phyloP scores from a whole-genome alignment of 2,888 invertebrate species.

The Miltochrista miniata region DNA sequence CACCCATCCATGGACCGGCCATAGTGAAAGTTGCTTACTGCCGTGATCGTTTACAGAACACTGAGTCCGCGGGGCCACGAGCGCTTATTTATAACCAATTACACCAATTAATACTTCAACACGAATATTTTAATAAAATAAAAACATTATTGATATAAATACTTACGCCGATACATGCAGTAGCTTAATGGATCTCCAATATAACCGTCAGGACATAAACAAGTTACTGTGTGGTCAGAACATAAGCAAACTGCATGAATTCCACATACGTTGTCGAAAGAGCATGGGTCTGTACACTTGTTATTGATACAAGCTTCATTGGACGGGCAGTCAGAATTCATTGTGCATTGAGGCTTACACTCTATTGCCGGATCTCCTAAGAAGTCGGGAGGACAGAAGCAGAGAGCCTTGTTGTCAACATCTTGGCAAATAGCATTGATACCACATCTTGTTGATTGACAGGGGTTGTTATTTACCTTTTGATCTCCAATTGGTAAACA shows the following conservation, averaged over 20 bases:
- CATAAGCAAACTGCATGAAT: constrained; percentile 91
- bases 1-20: too few species aligned
- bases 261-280: constrained; percentile 88
- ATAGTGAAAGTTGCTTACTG: too few species aligned
- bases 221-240: constrained; percentile 92
- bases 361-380: constrained; percentile 91
- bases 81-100: too few species aligned
- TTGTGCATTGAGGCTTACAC: constrained; percentile 91
- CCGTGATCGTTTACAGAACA: too few species aligned
- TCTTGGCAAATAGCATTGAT: constrained; percentile 90
- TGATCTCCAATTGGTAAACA: constrained; percentile 86
- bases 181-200: constrained; percentile 92
- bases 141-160: constrained; percentile 2
- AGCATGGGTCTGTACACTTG: constrained; percentile 90
- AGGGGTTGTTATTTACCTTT: constrained; percentile 82
- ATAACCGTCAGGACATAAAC: constrained; percentile 89
- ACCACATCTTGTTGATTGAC: constrained; percentile 90
- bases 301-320: constrained; percentile 90
- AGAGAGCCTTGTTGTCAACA: constrained; percentile 87
- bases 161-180: constrained; percentile 85
- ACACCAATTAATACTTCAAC: too few species aligned
- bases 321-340: constrained; percentile 91
- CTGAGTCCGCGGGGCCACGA: too few species aligned
- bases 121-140: too few species aligned
- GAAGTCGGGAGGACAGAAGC: constrained; percentile 90